Percentiles rank a stretch among this genome's conserved stretches.
phyloP scores from a whole-genome alignment of 1,140 invertebrate genomes.

The Arion vulgaris region DNA sequence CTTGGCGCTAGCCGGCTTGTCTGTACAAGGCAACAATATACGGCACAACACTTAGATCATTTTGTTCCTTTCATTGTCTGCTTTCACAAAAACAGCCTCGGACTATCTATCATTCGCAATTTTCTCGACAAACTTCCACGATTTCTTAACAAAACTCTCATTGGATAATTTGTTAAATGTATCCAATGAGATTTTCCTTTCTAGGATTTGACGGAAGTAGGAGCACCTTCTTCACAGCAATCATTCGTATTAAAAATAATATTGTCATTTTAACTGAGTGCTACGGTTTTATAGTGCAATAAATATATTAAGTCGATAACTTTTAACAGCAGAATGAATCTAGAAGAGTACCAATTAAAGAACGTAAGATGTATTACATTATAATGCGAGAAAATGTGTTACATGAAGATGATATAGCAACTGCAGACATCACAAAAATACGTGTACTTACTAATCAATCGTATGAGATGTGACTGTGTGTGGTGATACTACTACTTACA shows the following conservation, averaged over 20 bases:
- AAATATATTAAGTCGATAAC: background rate
- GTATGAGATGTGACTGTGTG: too few species aligned
- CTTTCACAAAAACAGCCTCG: conserved; percentile 9
- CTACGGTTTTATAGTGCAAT: too few species aligned
- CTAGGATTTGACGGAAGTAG: background rate
- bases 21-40: background rate
- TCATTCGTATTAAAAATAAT: background rate
- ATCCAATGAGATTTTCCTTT: background rate
- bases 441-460: too few species aligned
- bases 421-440: too few species aligned
- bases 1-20: background rate
- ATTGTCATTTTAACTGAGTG: too few species aligned
- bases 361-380: conserved; percentile 19
- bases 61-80: background rate
- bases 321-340: background rate
- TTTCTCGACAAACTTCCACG: background rate
- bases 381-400: too few species aligned
- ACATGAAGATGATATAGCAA: too few species aligned
- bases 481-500: too few species aligned
- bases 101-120: background rate
- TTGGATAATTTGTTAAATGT: background rate
- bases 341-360: conserved; percentile 21
- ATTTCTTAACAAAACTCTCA: background rate
- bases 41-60: background rate
- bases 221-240: background rate